phyloP scores from a whole-genome alignment of 2,888 invertebrate species.

The Octodonta nipae region DNA sequence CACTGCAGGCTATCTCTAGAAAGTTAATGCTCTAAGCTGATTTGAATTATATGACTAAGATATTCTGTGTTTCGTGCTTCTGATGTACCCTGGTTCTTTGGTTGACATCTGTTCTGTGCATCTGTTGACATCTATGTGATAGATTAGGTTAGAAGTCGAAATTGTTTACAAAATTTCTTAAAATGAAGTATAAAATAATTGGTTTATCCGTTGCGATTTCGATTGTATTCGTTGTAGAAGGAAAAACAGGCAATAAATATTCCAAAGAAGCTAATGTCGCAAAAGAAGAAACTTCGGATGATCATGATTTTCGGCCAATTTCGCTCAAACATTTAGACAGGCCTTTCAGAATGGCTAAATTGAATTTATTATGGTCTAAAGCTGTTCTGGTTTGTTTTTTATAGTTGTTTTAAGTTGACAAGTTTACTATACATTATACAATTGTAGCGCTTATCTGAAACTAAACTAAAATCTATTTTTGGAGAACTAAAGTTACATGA shows the following conservation, averaged over 20 bases:
- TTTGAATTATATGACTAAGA: no score
- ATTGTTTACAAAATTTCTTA: no score
- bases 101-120: no score
- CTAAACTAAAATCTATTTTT: slow-evolving; percentile 72
- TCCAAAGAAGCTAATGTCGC: slow-evolving; percentile 43
- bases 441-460: slow-evolving; percentile 62
- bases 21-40: no score
- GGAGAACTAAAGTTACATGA: slow-evolving; percentile 85
- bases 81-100: no score
- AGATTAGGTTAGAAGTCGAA: no score
- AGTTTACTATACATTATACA: slow-evolving; percentile 4
- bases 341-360: slow-evolving; percentile 81
- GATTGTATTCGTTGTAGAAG: not conserved
- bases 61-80: no score
- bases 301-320: slow-evolving; percentile 26
- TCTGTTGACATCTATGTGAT: no score
- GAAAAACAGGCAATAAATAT: slow-evolving; percentile 48
- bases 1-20: no score
- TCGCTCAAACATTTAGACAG: slow-evolving; percentile 59
- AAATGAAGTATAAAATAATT: no score
- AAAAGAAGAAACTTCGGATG: slow-evolving; percentile 30
- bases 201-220: no score
- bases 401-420: not conserved
- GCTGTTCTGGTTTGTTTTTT: slow-evolving; percentile 56
- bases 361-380: slow-evolving; percentile 81